Conservation (phyloP, 2,888 invertebrate species). For the Pristionchus mayeri region DNA sequence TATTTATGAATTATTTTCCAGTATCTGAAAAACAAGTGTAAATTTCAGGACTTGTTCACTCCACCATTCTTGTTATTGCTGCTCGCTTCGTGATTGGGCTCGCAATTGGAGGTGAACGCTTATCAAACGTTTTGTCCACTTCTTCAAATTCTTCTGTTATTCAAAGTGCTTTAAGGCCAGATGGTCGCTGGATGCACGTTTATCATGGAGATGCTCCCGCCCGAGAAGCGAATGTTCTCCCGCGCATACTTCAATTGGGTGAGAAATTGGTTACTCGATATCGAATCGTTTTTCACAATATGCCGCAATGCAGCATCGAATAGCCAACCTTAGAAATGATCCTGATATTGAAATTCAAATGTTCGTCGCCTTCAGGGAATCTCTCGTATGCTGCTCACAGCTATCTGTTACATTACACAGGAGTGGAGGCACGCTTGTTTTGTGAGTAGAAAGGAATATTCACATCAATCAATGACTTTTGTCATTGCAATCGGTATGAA, state of each 20-base stretch:
- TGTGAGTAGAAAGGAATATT: background rate
- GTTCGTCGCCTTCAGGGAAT: conserved; percentile 55
- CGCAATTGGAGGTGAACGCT: conserved; percentile 52
- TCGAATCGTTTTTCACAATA: background rate
- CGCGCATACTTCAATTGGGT: conserved; percentile 76
- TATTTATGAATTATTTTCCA: background rate
- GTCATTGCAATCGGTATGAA: background rate
- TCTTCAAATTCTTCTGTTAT: background rate
- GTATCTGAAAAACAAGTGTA: background rate
- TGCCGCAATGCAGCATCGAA: background rate
- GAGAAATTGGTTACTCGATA: background rate
- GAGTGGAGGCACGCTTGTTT: conserved; percentile 65
- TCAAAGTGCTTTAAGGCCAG: conserved; percentile 54
- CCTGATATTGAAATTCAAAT: background rate
- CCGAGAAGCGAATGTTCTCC: conserved; percentile 74
- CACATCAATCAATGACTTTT: no score
- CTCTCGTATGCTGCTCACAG: conserved; percentile 69
- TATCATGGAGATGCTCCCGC: conserved; percentile 75
- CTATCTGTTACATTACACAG: conserved; percentile 70
- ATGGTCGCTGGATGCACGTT: conserved; percentile 74
- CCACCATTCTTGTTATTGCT: conserved; percentile 49
- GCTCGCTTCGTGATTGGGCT: conserved; percentile 63
- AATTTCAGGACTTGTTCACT: background rate
- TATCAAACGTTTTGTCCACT: background rate
- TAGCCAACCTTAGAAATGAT: background rate